Percentiles rank a stretch among this genome's conserved stretches.
Conservation (phyloP, 1,140 invertebrate genomes). For the Zaprionus camerounensis region DNA sequence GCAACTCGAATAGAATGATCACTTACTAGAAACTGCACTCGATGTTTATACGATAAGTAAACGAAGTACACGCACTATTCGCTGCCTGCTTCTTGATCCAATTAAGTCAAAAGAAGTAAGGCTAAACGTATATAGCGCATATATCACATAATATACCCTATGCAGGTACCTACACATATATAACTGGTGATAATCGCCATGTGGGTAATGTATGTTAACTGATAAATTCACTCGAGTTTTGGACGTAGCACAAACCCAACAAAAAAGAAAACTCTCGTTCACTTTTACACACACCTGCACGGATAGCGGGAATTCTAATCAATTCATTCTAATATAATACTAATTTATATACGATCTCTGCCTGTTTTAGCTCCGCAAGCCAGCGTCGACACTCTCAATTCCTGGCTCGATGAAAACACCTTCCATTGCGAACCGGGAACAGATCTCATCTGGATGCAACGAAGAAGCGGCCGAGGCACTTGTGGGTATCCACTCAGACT, state of each 20-base stretch:
- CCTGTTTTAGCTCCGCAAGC: conserved; percentile 95
- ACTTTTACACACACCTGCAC: background rate
- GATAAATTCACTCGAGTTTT: conserved; percentile 35
- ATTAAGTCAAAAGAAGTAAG: background rate
- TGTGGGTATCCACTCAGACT: conserved; percentile 93
- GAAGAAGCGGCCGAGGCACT: conserved; percentile 92
- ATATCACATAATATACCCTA: background rate
- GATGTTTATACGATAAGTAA: background rate
- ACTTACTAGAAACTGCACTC: background rate
- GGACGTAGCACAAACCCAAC: conserved; percentile 28
- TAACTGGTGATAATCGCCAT: background rate
- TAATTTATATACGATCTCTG: conserved; percentile 1
- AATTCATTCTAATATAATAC: background rate
- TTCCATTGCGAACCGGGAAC: conserved; percentile 88
- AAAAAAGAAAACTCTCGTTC: background rate
- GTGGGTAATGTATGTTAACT: conserved; percentile 38
- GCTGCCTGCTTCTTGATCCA: conserved; percentile 26
- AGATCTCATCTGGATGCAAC: conserved; percentile 85
- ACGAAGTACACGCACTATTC: background rate
- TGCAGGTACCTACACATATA: background rate
- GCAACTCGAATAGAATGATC: background rate
- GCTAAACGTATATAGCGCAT: background rate
- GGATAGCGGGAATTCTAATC: background rate
- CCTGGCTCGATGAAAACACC: conserved; percentile 96
- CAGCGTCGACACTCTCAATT: conserved; percentile 97